phyloP scores from a whole-genome alignment of 1,140 invertebrate species.

The Druon quercuslanigerum region DNA sequence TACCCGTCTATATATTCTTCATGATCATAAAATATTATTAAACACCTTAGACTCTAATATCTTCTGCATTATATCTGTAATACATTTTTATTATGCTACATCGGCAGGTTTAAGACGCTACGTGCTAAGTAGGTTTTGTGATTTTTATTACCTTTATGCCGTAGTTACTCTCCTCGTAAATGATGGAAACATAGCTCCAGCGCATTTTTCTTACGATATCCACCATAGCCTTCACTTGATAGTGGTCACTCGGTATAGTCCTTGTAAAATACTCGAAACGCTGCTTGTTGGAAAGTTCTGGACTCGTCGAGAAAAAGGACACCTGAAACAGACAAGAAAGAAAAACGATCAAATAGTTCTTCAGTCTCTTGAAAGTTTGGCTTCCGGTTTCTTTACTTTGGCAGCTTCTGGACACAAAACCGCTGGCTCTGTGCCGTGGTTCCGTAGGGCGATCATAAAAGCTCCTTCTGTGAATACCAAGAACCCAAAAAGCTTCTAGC shows the following conservation, averaged over 20 bases:
- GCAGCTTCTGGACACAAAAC: background rate
- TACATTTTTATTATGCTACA: too few relatives aligned
- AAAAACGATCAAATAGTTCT: background rate
- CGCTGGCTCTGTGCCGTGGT: constrained; percentile 14
- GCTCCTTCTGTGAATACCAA: constrained; percentile 13
- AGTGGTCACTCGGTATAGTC: constrained; percentile 95
- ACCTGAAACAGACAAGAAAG: constrained; percentile 80
- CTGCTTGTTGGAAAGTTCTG: constrained; percentile 95
- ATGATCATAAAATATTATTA: too few relatives aligned
- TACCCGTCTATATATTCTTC: too few relatives aligned
- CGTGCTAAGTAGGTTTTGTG: background rate
- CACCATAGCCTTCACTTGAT: constrained; percentile 97
- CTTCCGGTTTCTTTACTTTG: constrained; percentile 26
- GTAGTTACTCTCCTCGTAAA: constrained; percentile 98
- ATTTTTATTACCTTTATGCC: constrained; percentile 88
- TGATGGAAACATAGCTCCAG: constrained; percentile 96
- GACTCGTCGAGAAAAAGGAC: constrained; percentile 96
- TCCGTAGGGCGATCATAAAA: background rate
- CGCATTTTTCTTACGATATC: constrained; percentile 90
- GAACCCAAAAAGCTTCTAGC: background rate
- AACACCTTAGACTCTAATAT: too few relatives aligned
- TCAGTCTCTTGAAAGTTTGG: constrained; percentile 23
- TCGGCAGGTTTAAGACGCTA: too few relatives aligned
- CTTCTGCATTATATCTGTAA: too few relatives aligned
- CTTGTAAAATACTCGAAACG: constrained; percentile 96